Conservation (phyloP, 1,140 invertebrate genomes). For the Sminthurinus signatus region DNA sequence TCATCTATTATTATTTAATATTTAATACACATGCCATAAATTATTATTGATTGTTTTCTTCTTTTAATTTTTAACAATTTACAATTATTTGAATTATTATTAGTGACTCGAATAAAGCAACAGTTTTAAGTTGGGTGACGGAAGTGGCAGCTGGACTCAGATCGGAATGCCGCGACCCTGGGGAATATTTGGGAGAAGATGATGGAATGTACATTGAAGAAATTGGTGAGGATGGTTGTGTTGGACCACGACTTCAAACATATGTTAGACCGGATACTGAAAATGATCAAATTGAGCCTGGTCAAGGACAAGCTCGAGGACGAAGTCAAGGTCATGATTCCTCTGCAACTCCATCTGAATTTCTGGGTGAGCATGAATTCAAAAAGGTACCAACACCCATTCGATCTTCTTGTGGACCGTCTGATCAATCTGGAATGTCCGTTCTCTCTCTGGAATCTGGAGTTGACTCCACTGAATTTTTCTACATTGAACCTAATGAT, state of each 20-base stretch:
- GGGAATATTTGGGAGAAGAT: neutral
- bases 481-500: slow-evolving; percentile 24
- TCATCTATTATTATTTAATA: neutral
- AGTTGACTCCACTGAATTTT: slow-evolving; percentile 4
- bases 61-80: too few species aligned
- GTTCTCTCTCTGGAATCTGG: neutral
- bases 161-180: neutral
- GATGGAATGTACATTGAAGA: neutral
- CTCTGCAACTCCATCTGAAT: neutral
- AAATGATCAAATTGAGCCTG: neutral
- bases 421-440: neutral
- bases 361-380: slow-evolving; percentile 4
- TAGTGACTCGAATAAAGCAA: neutral
- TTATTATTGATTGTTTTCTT: too few species aligned
- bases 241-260: neutral
- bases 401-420: neutral
- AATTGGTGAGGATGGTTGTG: slow-evolving; percentile 8
- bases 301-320: neutral
- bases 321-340: neutral
- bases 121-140: slow-evolving; percentile 5
- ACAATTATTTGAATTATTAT: too few species aligned
- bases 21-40: neutral
- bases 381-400: neutral
- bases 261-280: neutral
- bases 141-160: slow-evolving; percentile 4